Conservation (phyloP, 2,888 invertebrate species). For the Papilio protenor region DNA sequence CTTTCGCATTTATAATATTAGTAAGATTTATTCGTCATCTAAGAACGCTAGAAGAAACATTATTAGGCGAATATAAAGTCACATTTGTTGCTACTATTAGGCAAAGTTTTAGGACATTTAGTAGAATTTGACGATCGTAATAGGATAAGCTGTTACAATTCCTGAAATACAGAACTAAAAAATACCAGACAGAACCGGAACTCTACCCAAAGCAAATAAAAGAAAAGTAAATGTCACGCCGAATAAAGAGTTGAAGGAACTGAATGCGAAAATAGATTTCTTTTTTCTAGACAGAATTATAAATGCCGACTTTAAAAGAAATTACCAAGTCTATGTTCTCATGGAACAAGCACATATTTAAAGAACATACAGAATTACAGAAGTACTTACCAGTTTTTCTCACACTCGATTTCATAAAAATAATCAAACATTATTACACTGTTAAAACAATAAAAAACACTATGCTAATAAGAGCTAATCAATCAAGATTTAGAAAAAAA, state of each 20-base stretch:
- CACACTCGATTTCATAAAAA: no score
- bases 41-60: not conserved
- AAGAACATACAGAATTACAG: no score
- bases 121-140: not conserved
- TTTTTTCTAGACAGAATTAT: slow-evolving; percentile 5
- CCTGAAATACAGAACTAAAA: not conserved
- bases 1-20: no score
- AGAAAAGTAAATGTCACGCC: not conserved
- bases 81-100: not conserved
- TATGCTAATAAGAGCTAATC: not conserved
- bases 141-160: not conserved
- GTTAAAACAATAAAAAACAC: no score
- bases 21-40: not conserved
- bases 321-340: not conserved
- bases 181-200: not conserved
- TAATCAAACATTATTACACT: no score
- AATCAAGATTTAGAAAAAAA: not conserved
- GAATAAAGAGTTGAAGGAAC: slow-evolving; percentile 10
- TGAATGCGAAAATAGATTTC: slow-evolving; percentile 2
- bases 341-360: not conserved
- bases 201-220: not conserved
- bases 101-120: no score
- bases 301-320: not conserved
- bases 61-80: not conserved
- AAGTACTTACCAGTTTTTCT: no score